A percentile compares a stretch with the other conserved stretches of the same genome.
Conservation (phyloP, 2,113 vertebrate species). For the Manacus vitellinus region DNA sequence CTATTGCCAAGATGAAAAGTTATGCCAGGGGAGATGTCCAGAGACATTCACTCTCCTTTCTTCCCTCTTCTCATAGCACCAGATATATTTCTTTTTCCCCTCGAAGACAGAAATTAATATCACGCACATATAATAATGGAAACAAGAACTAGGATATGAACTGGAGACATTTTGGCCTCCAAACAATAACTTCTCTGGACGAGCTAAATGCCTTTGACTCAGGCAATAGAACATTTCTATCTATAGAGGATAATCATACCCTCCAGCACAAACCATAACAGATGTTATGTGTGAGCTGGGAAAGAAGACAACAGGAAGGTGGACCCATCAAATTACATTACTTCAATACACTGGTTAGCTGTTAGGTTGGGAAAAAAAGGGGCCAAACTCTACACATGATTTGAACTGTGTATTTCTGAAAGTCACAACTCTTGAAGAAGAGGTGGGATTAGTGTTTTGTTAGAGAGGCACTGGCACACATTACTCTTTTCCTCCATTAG, state of each 20-base stretch:
- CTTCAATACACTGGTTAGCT: not conserved
- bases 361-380: not conserved
- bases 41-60: not conserved
- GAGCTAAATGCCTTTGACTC: slow-evolving; percentile 44
- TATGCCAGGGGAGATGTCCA: not conserved
- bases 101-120: slow-evolving; percentile 63
- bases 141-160: slow-evolving; percentile 59
- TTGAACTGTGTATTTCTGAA: not conserved
- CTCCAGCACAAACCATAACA: slow-evolving; percentile 6
- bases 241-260: not conserved
- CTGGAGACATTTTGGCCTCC: slow-evolving; percentile 64
- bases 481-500: not conserved
- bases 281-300: not conserved
- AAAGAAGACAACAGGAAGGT: not conserved
- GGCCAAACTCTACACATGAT: not conserved
- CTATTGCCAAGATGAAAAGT: not conserved
- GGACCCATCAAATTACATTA: not conserved
- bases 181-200: slow-evolving; percentile 63
- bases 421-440: not conserved
- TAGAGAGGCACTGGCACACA: not conserved
- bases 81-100: not conserved
- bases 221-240: slow-evolving; percentile 28
- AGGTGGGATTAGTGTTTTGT: not conserved
- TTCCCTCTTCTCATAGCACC: slow-evolving; percentile 3
- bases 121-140: slow-evolving; percentile 17